Evolutionary conservation across 2,113 vertebrate species (phyloP).

Genomic region (Glaucidium brasilianum): DNA sequence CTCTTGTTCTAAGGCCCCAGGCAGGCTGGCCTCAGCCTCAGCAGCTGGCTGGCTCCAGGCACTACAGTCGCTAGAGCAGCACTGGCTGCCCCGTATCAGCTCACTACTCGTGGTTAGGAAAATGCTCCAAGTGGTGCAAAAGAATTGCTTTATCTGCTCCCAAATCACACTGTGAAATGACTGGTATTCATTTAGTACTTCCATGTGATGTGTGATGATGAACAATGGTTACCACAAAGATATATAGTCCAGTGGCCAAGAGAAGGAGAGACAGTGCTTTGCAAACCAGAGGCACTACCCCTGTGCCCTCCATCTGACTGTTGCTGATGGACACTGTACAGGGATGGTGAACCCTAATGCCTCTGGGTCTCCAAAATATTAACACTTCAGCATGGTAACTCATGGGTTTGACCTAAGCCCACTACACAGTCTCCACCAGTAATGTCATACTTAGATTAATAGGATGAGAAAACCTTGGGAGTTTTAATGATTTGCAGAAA

Average conservation of each 20-base stretch:
- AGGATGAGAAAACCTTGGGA: background rate
- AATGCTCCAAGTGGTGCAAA: background rate
- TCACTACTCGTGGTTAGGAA: accelerated
- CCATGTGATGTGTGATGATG: background rate
- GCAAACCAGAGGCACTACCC: background rate
- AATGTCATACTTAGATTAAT: background rate
- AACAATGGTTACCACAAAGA: background rate
- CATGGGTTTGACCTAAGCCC: background rate
- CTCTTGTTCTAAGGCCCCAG: background rate
- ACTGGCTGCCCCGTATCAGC: accelerated
- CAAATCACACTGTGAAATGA: background rate
- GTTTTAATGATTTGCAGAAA: background rate
- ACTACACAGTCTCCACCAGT: accelerated
- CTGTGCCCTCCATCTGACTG: accelerated
- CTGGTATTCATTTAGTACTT: background rate
- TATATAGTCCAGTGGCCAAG: background rate
- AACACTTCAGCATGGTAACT: background rate
- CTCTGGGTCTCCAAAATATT: background rate
- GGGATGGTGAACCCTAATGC: background rate
- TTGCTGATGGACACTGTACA: accelerated
- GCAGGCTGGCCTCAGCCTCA: no score
- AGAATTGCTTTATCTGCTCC: background rate
- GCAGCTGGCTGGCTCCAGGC: background rate
- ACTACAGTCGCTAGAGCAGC: background rate
- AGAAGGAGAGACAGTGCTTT: background rate